These are phyloP conservation scores for Pterostichus madidus DNA, from an alignment of 2,888 invertebrate genomes.

Conservation along the genomic window DNA sequence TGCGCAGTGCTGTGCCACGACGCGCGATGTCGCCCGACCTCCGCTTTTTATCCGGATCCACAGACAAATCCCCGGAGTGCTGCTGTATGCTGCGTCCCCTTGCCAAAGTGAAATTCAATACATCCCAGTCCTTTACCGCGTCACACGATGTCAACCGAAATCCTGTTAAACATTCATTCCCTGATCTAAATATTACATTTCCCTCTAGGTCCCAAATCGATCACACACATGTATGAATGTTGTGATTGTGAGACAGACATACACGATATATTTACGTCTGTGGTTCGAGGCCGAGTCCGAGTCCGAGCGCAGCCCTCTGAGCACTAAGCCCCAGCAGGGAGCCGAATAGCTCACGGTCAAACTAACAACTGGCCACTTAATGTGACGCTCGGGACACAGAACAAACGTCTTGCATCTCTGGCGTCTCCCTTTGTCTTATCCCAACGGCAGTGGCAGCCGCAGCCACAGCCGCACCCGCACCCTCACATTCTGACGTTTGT, in stretches of 20 bases:
- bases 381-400: slow-evolving; percentile 77
- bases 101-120: slow-evolving; percentile 65
- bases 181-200: slow-evolving; percentile 29
- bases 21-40: slow-evolving; percentile 60
- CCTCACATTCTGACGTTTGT: slow-evolving; percentile 40
- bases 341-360: slow-evolving; percentile 77
- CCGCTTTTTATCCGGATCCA: slow-evolving; percentile 63
- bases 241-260: too few species aligned
- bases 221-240: too few species aligned
- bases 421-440: slow-evolving; percentile 44
- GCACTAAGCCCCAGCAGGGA: slow-evolving; percentile 71
- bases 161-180: slow-evolving; percentile 26
- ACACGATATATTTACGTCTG: too few species aligned
- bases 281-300: too few species aligned
- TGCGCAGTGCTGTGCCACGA: not conserved
- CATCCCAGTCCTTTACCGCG: slow-evolving; percentile 4
- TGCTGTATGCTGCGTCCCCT: slow-evolving; percentile 33
- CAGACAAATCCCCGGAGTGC: slow-evolving; percentile 65
- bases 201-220: not conserved
- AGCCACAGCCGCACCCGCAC: not conserved
- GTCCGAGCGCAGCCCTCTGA: slow-evolving; percentile 24
- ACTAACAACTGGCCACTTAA: slow-evolving; percentile 78
- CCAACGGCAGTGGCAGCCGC: not conserved
- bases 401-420: slow-evolving; percentile 60
- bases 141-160: slow-evolving; percentile 47